Evolutionary conservation across 2,113 vertebrate genomes (phyloP), one percentile per base, ranked within the genome.

Genomic region (Bungarus multicinctus): DNA sequence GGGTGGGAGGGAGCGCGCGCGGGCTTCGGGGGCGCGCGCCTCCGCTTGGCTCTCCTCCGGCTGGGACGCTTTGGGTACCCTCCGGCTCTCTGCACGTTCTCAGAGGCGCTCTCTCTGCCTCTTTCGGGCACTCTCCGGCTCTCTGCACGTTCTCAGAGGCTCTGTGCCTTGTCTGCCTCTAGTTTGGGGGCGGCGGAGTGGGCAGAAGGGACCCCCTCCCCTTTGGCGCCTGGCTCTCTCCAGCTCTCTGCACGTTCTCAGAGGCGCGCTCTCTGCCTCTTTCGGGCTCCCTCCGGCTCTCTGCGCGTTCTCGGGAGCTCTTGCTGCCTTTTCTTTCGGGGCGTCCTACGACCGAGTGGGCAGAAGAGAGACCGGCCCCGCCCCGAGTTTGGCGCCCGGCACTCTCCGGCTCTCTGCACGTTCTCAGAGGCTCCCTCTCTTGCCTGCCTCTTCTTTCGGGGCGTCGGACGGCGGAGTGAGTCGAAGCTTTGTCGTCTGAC

Each of bases 401-500:
- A 9, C 9, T 3, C 57, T 60, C 25, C 58, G 58, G 58, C 25
- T 3, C 58, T 60, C 2, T 64, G 27, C 58, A 12, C 58, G 27
- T 64, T 64, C 58, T 64, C 58, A 64, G 58, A 64, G 58, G 27
- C 58, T 3, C 23, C 9, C 6, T 58, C 8, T 25, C 57, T 25
- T 58, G 22, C 58, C 27, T 64, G 58, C 58, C 27, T 64, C 27
- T 64, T 30, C 3, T 64, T 64, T 64, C 10, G 27, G 27, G 58
- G 22, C 58, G 58, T 27, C 58, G 58, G 25, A 27, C 3, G 2
- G 25, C 1, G 58, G 58, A 3, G 3, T 50, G 25, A 3, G 58
- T 0, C 27, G 2, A 11, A 27, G 58, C 25, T 5, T 57, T 2
- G 55, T 20, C 20, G 55, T 0, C 58, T 4, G 0, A 9, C 1